Conservation (phyloP, 2,797 vertebrate genomes). For the Notolepis coatsorum region DNA sequence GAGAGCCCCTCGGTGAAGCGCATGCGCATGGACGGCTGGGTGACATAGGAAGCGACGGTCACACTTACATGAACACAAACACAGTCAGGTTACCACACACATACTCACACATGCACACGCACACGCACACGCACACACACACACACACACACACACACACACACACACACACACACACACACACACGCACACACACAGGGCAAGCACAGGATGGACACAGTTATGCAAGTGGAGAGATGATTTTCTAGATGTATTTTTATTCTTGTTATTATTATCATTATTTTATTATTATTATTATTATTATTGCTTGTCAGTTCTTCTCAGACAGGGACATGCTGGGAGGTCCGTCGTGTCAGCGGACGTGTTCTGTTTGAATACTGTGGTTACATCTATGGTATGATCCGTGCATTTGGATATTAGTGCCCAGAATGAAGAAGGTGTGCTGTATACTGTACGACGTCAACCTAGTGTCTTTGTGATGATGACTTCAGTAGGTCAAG, state of each 20-base stretch:
- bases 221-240: constrained; percentile 50
- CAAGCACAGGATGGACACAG: constrained; percentile 55
- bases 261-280: constrained; percentile 62
- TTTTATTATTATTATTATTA: constrained; percentile 9
- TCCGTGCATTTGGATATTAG: constrained; percentile 20
- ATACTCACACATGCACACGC: too few relatives aligned
- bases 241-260: constrained; percentile 40
- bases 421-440: constrained; percentile 60
- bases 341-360: too few relatives aligned
- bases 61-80: constrained; percentile 11
- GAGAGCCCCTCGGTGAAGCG: constrained; percentile 91
- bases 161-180: background rate
- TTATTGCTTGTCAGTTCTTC: background rate
- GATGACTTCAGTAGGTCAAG: constrained; percentile 4
- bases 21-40: constrained; percentile 94
- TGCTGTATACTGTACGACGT: background rate
- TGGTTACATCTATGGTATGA: constrained; percentile 45
- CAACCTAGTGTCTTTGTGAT: constrained; percentile 1
- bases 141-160: background rate
- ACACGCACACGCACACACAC: background rate
- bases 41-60: constrained; percentile 83
- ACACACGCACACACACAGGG: constrained; percentile 5
- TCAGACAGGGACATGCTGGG: too few relatives aligned
- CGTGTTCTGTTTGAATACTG: too few relatives aligned
- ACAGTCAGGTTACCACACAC: background rate